These are phyloP conservation scores for Acronicta aceris DNA, from an alignment of 2,888 invertebrate genomes.

Conservation along the genomic window DNA sequence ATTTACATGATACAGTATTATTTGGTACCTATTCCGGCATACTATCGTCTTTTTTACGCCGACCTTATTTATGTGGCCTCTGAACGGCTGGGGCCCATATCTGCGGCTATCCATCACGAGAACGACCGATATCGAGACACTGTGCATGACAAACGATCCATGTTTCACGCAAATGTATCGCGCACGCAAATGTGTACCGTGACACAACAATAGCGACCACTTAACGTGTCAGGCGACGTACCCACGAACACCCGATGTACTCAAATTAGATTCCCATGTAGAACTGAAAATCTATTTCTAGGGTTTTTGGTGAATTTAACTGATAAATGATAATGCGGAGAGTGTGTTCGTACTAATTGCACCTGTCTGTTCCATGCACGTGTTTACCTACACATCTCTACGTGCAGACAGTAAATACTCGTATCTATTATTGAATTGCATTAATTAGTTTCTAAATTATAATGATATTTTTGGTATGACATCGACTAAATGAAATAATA, in stretches of 20 bases:
- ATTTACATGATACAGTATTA: constrained; percentile 29
- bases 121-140: constrained; percentile 57
- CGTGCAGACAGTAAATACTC: background rate
- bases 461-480: too few relatives aligned
- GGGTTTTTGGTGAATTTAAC: constrained; percentile 17
- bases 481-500: too few relatives aligned
- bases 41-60: constrained; percentile 41
- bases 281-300: constrained; percentile 18
- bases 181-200: constrained; percentile 23
- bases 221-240: constrained; percentile 40
- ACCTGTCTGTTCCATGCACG: background rate
- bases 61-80: constrained; percentile 43
- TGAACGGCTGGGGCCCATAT: constrained; percentile 40
- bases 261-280: constrained; percentile 33
- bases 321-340: constrained; percentile 16
- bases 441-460: too few relatives aligned
- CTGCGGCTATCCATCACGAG: constrained; percentile 50
- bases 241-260: constrained; percentile 16
- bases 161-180: constrained; percentile 50
- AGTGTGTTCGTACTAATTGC: constrained; percentile 1
- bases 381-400: background rate
- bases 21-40: constrained; percentile 32
- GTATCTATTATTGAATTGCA: too few relatives aligned
- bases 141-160: constrained; percentile 57
- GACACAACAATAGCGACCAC: constrained; percentile 49